Percentiles rank a stretch among this genome's conserved stretches.
Conservation (phyloP, 2,113 vertebrate species). For the Coptodon rendalli region DNA sequence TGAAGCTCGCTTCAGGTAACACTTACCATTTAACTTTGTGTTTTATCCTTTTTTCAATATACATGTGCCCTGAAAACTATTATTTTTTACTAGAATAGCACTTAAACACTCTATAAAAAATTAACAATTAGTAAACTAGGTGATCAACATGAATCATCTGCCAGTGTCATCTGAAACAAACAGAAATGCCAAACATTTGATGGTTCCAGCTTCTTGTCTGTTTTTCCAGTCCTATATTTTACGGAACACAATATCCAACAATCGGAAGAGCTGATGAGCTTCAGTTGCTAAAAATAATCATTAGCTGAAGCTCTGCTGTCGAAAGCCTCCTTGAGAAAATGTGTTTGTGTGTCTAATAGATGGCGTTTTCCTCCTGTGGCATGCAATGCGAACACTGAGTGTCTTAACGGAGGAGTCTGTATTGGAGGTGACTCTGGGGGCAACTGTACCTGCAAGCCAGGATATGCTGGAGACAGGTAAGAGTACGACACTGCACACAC, state of each 20-base stretch:
- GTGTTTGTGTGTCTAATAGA: constrained; percentile 56
- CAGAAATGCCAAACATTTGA: background rate
- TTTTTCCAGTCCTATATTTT: background rate
- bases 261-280: accelerated
- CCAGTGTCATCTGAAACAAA: background rate
- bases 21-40: background rate
- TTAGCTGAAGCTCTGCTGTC: background rate
- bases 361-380: constrained; percentile 75
- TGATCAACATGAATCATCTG: background rate
- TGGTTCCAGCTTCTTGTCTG: background rate
- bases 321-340: background rate
- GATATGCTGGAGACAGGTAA: constrained; percentile 81
- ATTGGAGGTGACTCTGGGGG: constrained; percentile 69
- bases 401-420: constrained; percentile 77
- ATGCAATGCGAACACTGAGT: constrained; percentile 77
- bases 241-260: accelerated
- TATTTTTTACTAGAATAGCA: background rate
- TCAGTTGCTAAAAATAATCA: background rate
- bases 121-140: background rate
- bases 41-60: background rate
- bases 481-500: background rate
- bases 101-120: background rate
- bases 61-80: background rate
- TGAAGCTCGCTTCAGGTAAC: background rate
- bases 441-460: constrained; percentile 87